phyloP scores from a whole-genome alignment of 2,797 vertebrate genomes.

The Australoheros facetus region DNA sequence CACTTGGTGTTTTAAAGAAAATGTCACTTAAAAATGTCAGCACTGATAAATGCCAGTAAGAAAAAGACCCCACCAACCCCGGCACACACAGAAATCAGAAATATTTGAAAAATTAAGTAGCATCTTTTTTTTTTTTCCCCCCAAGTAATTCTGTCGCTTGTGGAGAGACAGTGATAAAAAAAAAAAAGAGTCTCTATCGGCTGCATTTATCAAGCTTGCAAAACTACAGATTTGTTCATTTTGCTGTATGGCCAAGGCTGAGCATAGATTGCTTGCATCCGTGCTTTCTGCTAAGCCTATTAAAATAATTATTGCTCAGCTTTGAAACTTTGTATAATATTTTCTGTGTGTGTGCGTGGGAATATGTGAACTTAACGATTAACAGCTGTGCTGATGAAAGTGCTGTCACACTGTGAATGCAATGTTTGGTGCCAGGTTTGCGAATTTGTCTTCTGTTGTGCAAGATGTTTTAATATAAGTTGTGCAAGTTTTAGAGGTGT shows the following conservation, averaged over 20 bases:
- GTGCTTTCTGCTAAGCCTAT: conserved; percentile 50
- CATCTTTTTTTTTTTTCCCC: not conserved
- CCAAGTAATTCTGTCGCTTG: not conserved
- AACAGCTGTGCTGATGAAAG: not conserved
- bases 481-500: not conserved
- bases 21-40: not conserved
- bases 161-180: conserved; percentile 10
- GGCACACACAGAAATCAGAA: not conserved
- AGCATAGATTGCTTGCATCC: conserved; percentile 25
- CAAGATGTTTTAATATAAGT: not conserved
- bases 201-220: conserved; percentile 37
- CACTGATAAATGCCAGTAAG: not conserved
- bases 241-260: conserved; percentile 44
- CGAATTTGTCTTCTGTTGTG: not conserved
- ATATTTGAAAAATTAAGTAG: conserved; percentile 7
- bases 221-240: conserved; percentile 45
- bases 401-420: not conserved
- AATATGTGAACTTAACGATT: conserved; percentile 3
- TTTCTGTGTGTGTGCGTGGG: not conserved
- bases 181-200: conserved; percentile 18
- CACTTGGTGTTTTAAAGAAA: conserved; percentile 1
- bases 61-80: not conserved
- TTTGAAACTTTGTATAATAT: conserved; percentile 28
- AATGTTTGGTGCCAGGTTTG: not conserved
- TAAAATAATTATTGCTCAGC: conserved; percentile 41